A percentile compares a stretch with the other conserved stretches of the same genome.
Conservation (phyloP, 92 coral and sea anemone genomes). For the Actinostola sp. region DNA sequence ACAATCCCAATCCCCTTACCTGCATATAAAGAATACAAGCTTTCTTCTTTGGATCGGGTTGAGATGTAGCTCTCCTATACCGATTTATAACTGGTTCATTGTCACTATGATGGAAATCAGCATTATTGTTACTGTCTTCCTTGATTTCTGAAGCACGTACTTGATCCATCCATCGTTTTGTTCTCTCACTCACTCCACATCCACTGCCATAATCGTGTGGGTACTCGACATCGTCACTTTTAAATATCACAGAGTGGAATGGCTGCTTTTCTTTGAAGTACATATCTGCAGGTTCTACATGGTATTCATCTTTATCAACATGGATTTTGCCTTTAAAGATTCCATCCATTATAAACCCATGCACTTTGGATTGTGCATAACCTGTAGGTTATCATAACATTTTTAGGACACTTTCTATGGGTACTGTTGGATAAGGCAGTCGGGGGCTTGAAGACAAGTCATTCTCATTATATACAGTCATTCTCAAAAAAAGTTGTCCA, state of each 20-base stretch:
- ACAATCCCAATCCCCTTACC: slow-evolving; percentile 39
- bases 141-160: slow-evolving; percentile 62
- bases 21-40: slow-evolving; percentile 78
- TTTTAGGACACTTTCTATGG: neutral
- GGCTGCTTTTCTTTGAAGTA: slow-evolving; percentile 71
- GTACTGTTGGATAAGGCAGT: neutral
- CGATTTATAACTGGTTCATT: slow-evolving; percentile 69
- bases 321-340: slow-evolving; percentile 91
- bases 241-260: slow-evolving; percentile 89
- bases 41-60: slow-evolving; percentile 27
- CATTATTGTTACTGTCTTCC: slow-evolving; percentile 19
- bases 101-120: slow-evolving; percentile 30
- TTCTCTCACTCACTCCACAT: slow-evolving; percentile 69
- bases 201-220: slow-evolving; percentile 82
- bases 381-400: slow-evolving; percentile 43
- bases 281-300: slow-evolving; percentile 79
- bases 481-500: no score
- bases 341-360: slow-evolving; percentile 90
- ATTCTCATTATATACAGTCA: no score
- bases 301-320: slow-evolving; percentile 76
- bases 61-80: slow-evolving; percentile 68
- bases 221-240: slow-evolving; percentile 74
- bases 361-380: slow-evolving; percentile 66
- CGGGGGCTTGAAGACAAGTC: neutral
- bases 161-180: slow-evolving; percentile 88